Percentiles rank a stretch among this genome's conserved stretches.
Evolutionary conservation across 2,113 vertebrate species (phyloP).

Genomic region (Cariama cristata): DNA sequence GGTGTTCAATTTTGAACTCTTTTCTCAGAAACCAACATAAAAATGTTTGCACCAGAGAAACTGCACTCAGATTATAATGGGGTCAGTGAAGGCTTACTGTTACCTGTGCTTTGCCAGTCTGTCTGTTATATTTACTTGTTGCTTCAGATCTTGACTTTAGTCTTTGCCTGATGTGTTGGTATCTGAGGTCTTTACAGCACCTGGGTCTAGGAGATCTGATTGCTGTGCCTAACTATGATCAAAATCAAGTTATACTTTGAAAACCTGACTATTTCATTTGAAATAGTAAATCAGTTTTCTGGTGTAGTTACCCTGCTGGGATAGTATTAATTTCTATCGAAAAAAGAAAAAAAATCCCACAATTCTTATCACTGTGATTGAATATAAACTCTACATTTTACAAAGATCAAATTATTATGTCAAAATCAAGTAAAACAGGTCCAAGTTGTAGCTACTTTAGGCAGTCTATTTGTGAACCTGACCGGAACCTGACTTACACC

Average conservation of each 20-base stretch:
- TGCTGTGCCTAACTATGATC: not conserved
- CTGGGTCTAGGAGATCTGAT: fast-evolving
- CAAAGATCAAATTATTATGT: not conserved
- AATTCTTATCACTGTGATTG: not conserved
- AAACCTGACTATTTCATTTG: not conserved
- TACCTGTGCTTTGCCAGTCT: not conserved
- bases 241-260: not conserved
- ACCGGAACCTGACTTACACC: not conserved
- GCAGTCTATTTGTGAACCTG: not conserved
- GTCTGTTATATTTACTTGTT: not conserved
- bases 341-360: fast-evolving
- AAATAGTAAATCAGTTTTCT: not conserved
- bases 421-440: not conserved
- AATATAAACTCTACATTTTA: not conserved
- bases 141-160: not conserved
- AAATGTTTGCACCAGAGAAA: not conserved
- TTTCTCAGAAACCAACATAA: not conserved
- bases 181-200: not conserved
- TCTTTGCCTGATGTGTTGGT: not conserved
- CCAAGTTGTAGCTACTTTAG: not conserved
- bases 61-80: not conserved
- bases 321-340: not conserved
- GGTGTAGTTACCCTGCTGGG: not conserved
- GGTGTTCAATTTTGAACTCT: not conserved
- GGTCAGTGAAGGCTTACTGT: fast-evolving